Percentiles rank a stretch among this genome's conserved stretches.
These are phyloP conservation scores for Phrynosoma platyrhinos DNA, from an alignment of 2,113 vertebrate species.

Conservation along the genomic window DNA sequence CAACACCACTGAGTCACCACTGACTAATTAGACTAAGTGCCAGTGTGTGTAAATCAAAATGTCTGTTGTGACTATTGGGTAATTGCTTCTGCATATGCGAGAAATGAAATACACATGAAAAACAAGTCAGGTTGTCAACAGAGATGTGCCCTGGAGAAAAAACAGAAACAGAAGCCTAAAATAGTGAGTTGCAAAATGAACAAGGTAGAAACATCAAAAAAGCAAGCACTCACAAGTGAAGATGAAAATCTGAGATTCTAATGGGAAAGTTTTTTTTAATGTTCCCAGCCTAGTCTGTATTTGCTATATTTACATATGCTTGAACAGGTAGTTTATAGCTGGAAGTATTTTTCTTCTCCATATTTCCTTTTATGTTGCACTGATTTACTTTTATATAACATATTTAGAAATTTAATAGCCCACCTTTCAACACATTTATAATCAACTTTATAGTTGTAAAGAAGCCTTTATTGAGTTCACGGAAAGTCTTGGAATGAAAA, in stretches of 20 bases:
- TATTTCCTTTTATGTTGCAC: slow-evolving; percentile 24
- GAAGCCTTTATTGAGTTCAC: not conserved
- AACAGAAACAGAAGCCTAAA: not conserved
- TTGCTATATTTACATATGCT: not conserved
- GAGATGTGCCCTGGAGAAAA: slow-evolving; percentile 31
- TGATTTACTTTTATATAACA: slow-evolving; percentile 37
- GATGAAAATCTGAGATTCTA: not conserved
- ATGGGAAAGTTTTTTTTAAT: slow-evolving; percentile 33
- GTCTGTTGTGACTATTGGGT: slow-evolving; percentile 20
- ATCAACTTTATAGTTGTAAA: slow-evolving; percentile 23
- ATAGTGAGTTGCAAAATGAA: slow-evolving; percentile 4
- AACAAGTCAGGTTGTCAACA: slow-evolving; percentile 9
- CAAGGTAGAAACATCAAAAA: not conserved
- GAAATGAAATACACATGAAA: slow-evolving; percentile 39
- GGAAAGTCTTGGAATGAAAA: slow-evolving; percentile 14
- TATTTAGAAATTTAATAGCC: slow-evolving; percentile 32
- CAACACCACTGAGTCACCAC: slow-evolving; percentile 21
- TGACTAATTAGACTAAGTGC: slow-evolving; percentile 26
- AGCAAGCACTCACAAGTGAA: not conserved
- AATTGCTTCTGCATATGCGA: slow-evolving; percentile 41
- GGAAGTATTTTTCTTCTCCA: slow-evolving; percentile 25
- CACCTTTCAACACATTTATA: slow-evolving; percentile 45
- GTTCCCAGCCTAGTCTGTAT: not conserved
- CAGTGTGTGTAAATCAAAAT: not conserved
- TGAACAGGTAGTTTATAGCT: slow-evolving; percentile 12